A percentile compares a stretch with the other conserved stretches of the same genome.
These are phyloP conservation scores for Brachionus sp. DNA, from an alignment of 1,140 invertebrate species.

Conservation along the genomic window DNA sequence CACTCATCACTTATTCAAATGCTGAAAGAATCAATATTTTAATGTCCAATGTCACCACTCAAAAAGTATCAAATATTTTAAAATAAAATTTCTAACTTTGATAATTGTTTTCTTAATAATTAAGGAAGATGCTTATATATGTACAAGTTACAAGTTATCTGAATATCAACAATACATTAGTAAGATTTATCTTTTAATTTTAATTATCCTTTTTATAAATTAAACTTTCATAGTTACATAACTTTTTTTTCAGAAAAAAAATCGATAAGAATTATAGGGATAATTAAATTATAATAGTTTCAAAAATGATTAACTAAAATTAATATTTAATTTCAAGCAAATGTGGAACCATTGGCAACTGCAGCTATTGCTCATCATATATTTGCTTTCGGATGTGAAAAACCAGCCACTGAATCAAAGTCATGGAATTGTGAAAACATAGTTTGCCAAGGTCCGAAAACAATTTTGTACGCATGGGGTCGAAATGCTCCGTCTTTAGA, in stretches of 20 bases:
- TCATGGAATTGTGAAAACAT: constrained; percentile 66
- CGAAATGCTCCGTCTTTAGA: constrained; percentile 80
- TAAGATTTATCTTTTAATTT: background rate
- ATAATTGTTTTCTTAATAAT: background rate
- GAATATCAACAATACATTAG: constrained; percentile 38
- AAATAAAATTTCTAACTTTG: background rate
- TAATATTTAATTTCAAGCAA: constrained; percentile 66
- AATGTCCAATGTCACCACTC: constrained; percentile 44
- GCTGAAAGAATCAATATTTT: constrained; percentile 6
- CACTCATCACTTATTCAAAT: background rate
- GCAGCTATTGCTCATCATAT: constrained; percentile 91
- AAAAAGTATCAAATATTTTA: constrained; percentile 25
- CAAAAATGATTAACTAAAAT: background rate
- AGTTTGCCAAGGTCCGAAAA: constrained; percentile 44
- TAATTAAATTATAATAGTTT: background rate
- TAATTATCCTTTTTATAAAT: background rate
- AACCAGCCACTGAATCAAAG: constrained; percentile 72
- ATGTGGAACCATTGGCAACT: constrained; percentile 85
- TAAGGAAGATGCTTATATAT: constrained; percentile 43
- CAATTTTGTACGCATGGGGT: constrained; percentile 93
- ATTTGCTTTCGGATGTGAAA: constrained; percentile 84
- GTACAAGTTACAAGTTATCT: constrained; percentile 22
- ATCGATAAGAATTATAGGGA: background rate
- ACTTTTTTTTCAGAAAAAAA: background rate
- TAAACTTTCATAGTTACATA: background rate